A percentile compares a stretch with the other conserved stretches of the same genome.
Evolutionary conservation across 2,113 vertebrate genomes (phyloP).

Genomic region (Cyprinodon variegatus): DNA sequence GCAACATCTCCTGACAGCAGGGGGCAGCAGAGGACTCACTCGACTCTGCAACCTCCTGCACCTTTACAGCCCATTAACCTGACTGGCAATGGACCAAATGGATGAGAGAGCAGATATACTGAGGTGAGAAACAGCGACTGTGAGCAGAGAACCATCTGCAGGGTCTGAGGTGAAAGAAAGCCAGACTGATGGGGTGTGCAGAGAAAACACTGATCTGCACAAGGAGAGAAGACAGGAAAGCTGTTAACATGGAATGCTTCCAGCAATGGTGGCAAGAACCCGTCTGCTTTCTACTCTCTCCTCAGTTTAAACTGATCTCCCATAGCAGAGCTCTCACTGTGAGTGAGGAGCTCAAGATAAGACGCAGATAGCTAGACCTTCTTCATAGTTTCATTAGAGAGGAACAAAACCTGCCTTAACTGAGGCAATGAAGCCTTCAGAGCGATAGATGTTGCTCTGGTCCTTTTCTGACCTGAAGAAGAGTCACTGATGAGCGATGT

Average conservation of each 20-base stretch:
- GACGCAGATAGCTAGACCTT: too few species aligned
- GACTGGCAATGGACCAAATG: not conserved
- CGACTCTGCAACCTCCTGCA: not conserved
- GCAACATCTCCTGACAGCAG: slow-evolving; percentile 32
- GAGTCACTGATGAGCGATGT: not conserved
- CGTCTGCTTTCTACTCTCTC: not conserved
- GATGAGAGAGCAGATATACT: not conserved
- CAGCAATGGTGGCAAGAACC: slow-evolving; percentile 25
- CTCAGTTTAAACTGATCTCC: too few species aligned
- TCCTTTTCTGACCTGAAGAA: not conserved
- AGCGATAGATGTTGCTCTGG: not conserved
- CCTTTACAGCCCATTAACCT: slow-evolving; percentile 8
- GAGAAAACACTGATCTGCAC: too few species aligned
- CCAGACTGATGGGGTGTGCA: too few species aligned
- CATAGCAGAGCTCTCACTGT: too few species aligned
- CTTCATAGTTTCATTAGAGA: too few species aligned
- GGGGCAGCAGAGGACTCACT: slow-evolving; percentile 33
- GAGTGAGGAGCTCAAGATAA: too few species aligned
- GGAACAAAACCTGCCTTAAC: not conserved
- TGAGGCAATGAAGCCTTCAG: not conserved
- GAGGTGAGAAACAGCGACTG: not conserved
- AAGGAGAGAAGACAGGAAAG: not conserved
- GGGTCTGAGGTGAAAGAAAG: too few species aligned
- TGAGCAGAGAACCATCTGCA: slow-evolving; percentile 1
- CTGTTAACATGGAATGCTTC: slow-evolving; percentile 41